Evolutionary conservation across 1,140 invertebrate genomes (phyloP).

Genomic region (Campoletis sonorensis): DNA sequence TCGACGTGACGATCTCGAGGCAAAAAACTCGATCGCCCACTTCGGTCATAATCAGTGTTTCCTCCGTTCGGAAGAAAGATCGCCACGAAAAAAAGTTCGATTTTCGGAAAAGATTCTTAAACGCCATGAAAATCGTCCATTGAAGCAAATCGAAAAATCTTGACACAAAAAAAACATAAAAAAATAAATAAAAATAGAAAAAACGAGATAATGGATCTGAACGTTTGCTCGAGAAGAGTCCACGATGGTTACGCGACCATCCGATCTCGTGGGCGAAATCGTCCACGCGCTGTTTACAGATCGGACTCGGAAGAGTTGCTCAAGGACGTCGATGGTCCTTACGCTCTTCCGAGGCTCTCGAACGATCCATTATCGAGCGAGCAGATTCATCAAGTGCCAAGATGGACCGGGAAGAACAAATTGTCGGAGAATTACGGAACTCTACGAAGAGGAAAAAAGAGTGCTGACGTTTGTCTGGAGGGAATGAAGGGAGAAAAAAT

Average conservation of each 20-base stretch:
- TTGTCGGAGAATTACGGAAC: slow-evolving; percentile 66
- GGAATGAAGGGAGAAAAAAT: slow-evolving; percentile 44
- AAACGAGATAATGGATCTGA: slow-evolving; percentile 70
- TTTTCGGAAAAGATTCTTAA: background rate
- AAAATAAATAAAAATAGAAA: too few species aligned
- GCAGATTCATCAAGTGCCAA: slow-evolving; percentile 56
- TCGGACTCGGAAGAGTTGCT: slow-evolving; percentile 69
- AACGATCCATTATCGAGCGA: slow-evolving; percentile 55
- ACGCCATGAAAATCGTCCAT: background rate
- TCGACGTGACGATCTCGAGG: background rate
- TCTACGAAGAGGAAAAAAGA: slow-evolving; percentile 49
- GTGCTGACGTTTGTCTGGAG: slow-evolving; percentile 10
- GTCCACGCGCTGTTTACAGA: slow-evolving; percentile 66
- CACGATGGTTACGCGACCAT: slow-evolving; percentile 91
- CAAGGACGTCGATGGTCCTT: slow-evolving; percentile 62
- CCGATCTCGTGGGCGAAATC: slow-evolving; percentile 75
- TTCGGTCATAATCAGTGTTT: background rate
- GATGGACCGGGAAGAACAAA: slow-evolving; percentile 58
- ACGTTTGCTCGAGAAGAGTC: slow-evolving; percentile 79
- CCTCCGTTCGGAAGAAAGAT: background rate
- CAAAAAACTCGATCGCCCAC: background rate
- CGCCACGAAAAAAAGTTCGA: too few species aligned
- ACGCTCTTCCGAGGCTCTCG: slow-evolving; percentile 57
- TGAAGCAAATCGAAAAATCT: background rate
- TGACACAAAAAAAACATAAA: background rate